phyloP scores from a whole-genome alignment of 2,113 vertebrate species.

The Abramis brama region DNA sequence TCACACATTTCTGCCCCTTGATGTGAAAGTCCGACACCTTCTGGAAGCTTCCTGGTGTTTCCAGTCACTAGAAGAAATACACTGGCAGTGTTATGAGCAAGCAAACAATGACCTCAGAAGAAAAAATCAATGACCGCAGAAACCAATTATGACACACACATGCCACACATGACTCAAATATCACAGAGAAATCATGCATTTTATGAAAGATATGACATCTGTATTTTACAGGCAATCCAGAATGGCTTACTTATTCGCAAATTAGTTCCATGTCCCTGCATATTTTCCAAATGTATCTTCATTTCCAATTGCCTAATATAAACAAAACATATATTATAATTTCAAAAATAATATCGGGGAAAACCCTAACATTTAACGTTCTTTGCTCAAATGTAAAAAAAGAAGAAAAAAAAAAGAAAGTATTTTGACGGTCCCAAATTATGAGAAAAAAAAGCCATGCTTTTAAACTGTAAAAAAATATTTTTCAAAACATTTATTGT shows the following conservation, averaged over 20 bases:
- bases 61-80: constrained; percentile 3
- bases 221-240: neutral
- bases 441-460: too few relatives aligned
- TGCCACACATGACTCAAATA: neutral
- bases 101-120: neutral
- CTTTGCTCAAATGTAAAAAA: too few relatives aligned
- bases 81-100: constrained; percentile 2
- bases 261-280: neutral
- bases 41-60: constrained; percentile 21
- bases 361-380: too few relatives aligned
- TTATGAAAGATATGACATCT: neutral
- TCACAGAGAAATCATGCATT: neutral
- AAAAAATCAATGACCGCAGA: constrained; percentile 13
- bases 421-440: too few relatives aligned
- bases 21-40: constrained; percentile 25
- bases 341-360: neutral
- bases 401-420: too few relatives aligned
- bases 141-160: constrained; percentile 9
- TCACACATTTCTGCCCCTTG: neutral
- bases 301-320: neutral
- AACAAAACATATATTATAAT: neutral
- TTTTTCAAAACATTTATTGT: too few relatives aligned
- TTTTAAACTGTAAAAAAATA: too few relatives aligned
- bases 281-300: neutral
- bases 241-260: neutral